Evolutionary conservation across 1,140 invertebrate genomes (phyloP).

Genomic region (Chymomyza costata): DNA sequence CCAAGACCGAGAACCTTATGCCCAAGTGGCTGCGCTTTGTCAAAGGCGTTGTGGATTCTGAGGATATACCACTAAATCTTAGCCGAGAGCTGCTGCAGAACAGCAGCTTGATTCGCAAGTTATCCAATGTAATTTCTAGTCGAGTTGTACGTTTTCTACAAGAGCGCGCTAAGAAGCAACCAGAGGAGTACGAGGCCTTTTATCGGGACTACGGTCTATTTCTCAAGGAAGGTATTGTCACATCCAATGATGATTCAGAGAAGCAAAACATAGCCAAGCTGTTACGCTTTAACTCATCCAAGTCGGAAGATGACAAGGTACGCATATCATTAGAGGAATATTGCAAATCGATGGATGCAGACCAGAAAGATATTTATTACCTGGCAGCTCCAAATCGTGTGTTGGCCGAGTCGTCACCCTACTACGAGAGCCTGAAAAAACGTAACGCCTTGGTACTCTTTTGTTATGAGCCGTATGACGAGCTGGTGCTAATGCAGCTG

Average conservation of each 20-base stretch:
- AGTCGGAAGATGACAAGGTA: slow-evolving; percentile 80
- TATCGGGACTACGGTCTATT: slow-evolving; percentile 95
- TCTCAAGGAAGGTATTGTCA: slow-evolving; percentile 96
- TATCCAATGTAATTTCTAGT: slow-evolving; percentile 89
- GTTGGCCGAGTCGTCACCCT: slow-evolving; percentile 94
- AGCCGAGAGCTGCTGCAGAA: slow-evolving; percentile 97
- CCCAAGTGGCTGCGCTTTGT: slow-evolving; percentile 96
- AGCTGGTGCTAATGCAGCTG: slow-evolving; percentile 94
- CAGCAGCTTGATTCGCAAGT: slow-evolving; percentile 90
- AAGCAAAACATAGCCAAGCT: slow-evolving; percentile 96
- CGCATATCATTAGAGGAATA: slow-evolving; percentile 92
- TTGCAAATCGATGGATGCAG: slow-evolving; percentile 83
- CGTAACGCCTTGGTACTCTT: slow-evolving; percentile 94
- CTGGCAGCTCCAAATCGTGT: slow-evolving; percentile 93
- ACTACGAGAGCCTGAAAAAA: slow-evolving; percentile 93
- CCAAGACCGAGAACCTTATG: slow-evolving; percentile 91
- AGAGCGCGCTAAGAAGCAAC: slow-evolving; percentile 90
- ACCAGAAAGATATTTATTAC: slow-evolving; percentile 94
- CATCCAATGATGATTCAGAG: slow-evolving; percentile 84
- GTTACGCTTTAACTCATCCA: slow-evolving; percentile 94
- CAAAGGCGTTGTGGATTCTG: slow-evolving; percentile 97
- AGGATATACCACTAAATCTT: slow-evolving; percentile 98
- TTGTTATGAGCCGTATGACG: slow-evolving; percentile 97
- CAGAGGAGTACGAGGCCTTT: slow-evolving; percentile 88
- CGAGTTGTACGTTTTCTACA: slow-evolving; percentile 90